Conservation (phyloP, 2,113 vertebrate genomes). For the Pteropus alecto region DNA sequence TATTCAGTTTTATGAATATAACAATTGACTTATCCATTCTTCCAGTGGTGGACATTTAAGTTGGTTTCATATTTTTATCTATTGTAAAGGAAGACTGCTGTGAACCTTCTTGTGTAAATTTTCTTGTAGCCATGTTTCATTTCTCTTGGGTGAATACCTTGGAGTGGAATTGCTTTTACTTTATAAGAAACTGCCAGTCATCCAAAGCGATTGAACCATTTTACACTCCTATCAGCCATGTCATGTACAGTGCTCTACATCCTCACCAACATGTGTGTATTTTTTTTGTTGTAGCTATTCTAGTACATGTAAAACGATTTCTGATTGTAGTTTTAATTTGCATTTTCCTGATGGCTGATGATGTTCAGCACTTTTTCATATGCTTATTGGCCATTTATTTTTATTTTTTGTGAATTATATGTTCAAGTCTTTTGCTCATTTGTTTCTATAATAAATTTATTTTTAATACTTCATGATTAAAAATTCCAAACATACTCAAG, state of each 20-base stretch:
- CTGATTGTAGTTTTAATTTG: background rate
- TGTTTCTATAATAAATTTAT: background rate
- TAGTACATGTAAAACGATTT: background rate
- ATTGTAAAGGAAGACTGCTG: background rate
- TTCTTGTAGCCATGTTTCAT: background rate
- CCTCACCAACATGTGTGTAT: background rate
- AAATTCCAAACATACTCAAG: background rate
- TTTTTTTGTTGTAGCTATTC: background rate
- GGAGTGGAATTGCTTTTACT: background rate
- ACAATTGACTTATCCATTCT: background rate
- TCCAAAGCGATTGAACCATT: background rate
- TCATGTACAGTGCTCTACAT: background rate
- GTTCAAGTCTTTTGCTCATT: background rate
- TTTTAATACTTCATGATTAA: background rate
- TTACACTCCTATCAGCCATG: background rate
- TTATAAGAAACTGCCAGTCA: background rate
- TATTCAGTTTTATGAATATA: background rate
- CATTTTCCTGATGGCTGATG: background rate
- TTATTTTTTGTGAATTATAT: background rate
- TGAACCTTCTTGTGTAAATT: background rate
- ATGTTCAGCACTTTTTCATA: background rate
- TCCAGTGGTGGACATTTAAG: background rate
- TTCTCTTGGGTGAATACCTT: background rate
- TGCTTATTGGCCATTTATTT: background rate
- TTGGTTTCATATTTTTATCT: constrained; percentile 16